A percentile compares a stretch with the other conserved stretches of the same genome.
Conservation (phyloP, 2,797 vertebrate species). For the Cichlasoma orientale region DNA sequence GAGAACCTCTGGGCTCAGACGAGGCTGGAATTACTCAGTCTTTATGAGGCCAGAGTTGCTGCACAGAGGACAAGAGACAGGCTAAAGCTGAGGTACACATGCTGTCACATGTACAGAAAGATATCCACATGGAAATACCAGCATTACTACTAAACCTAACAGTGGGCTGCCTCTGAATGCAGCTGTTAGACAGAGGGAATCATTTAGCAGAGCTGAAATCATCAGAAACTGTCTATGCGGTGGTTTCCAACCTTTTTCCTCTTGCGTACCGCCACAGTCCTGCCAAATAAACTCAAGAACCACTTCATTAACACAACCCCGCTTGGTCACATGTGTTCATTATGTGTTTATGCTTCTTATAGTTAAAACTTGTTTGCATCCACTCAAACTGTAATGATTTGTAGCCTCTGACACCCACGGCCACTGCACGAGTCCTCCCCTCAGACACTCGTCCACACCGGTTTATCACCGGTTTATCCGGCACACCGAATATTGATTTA, state of each 20-base stretch:
- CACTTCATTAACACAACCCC: neutral
- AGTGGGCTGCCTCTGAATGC: neutral
- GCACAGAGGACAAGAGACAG: constrained; percentile 15
- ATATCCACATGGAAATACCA: constrained; percentile 15
- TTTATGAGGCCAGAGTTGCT: constrained; percentile 38
- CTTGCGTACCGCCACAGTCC: neutral
- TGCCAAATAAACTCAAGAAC: neutral
- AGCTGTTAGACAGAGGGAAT: neutral
- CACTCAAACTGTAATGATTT: neutral
- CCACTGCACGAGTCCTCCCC: neutral
- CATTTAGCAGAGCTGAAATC: neutral
- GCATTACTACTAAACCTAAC: neutral
- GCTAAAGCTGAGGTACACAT: constrained; percentile 1
- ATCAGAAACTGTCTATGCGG: neutral
- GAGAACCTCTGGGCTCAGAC: constrained; percentile 43
- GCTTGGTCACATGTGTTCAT: neutral
- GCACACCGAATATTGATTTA: neutral
- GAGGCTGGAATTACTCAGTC: constrained; percentile 36
- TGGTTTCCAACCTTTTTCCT: neutral
- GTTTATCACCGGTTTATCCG: neutral
- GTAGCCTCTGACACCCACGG: neutral
- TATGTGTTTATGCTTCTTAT: neutral
- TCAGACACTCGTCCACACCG: no score
- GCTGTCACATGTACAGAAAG: neutral
- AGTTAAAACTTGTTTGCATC: neutral